Evolutionary conservation across 1,140 invertebrate species (phyloP), one percentile per base, ranked within the genome.

Genomic region (Zelostemma sp.): DNA sequence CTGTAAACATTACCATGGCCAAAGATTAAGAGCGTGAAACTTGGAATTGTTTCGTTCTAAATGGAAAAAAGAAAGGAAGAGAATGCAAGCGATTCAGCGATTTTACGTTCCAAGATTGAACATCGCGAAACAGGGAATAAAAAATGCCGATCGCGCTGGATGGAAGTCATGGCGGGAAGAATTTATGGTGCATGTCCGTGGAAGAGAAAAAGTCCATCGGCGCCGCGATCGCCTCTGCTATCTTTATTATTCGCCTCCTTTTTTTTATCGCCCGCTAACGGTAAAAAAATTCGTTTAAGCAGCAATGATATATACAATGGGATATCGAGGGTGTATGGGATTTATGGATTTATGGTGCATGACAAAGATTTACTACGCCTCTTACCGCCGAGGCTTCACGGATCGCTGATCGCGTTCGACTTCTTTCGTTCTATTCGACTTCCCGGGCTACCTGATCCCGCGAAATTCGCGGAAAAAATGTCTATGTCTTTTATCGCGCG

Each of bases 331-430:
- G 63, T 67, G 57, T 43, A 54, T 48, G n/a, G n/a, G n/a, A n/a
- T n/a, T n/a, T n/a, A n/a, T n/a, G 49, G 38, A 60, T 67, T 67
- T 60, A 60, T 67, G 64, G 47, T 50, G 64, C 64, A 56, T 60
- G 64, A 60, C 64, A 67, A 28, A 56, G 57, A 60, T 67, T 60
- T 35, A 66, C 63, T 59, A 57, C 53, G 53, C 64, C 53, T 61
- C 56, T 67, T n/a, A n/a, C n/a, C 31, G 46, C 53, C 48, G 41
- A 60, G 25, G 40, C 56, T 67, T 60, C 46, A 68, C 61, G 58
- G 63, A 64, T 66, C 56, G 63, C 63, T 66, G 63, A 60, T 59
- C 63, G 21, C 21, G 56, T 59, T 59, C 43, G 63, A 59, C 31
- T 54, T 65, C 25, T 21, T 40, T 31, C 40, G 47, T 61, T 51